A percentile compares a stretch with the other conserved stretches of the same genome.
These are phyloP conservation scores for Boleophthalmus pectinirostris DNA, from an alignment of 2,113 vertebrate species.

Conservation along the genomic window DNA sequence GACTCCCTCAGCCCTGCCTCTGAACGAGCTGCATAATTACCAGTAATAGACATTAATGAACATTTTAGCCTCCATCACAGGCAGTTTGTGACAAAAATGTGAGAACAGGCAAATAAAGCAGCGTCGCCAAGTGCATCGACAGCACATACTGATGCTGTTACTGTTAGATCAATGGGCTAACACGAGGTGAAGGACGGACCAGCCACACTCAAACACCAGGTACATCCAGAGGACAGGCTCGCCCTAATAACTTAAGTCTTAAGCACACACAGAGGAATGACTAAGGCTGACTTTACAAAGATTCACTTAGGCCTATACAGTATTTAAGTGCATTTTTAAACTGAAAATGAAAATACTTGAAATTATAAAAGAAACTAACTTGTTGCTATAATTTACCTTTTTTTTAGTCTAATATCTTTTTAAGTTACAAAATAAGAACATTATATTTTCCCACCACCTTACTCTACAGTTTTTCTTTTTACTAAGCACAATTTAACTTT, in stretches of 20 bases:
- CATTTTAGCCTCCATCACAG: conserved; percentile 52
- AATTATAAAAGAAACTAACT: too few species aligned
- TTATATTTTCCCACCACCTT: too few species aligned
- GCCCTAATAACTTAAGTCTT: background rate
- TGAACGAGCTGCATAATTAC: conserved; percentile 64
- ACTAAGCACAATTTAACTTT: background rate
- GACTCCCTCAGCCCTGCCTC: conserved; percentile 45
- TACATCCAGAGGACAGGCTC: background rate
- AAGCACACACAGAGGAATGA: background rate
- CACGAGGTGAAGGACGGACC: conserved; percentile 51
- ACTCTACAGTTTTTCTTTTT: too few species aligned
- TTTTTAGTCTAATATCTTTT: background rate
- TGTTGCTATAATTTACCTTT: too few species aligned
- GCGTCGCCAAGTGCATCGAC: conserved; percentile 26
- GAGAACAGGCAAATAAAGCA: conserved; percentile 30
- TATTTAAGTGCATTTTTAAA: background rate
- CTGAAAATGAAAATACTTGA: too few species aligned
- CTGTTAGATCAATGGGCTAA: conserved; percentile 47
- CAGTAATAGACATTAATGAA: conserved; percentile 65
- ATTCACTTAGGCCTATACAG: background rate
- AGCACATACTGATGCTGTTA: conserved; percentile 44
- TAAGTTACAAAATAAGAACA: background rate
- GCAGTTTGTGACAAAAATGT: conserved; percentile 47
- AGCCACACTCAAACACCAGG: conserved; percentile 6
- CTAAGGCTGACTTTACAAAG: background rate